Evolutionary conservation across 1,140 invertebrate genomes (phyloP), one percentile per base, ranked within the genome.

Genomic region (Drosophila truncata): DNA sequence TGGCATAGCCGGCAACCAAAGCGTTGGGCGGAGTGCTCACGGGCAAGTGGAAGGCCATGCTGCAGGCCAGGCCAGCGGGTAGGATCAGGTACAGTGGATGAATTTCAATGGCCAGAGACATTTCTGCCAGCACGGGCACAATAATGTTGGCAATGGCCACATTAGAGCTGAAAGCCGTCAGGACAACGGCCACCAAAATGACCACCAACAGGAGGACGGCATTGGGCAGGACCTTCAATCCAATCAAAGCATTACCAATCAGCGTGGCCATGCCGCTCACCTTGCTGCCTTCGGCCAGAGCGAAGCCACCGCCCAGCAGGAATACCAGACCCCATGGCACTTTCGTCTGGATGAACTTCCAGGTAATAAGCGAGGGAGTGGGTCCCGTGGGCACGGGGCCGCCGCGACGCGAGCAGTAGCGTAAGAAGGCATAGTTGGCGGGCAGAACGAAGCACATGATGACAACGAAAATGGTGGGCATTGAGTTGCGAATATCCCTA

Each of bases 1-100:
- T 95, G 3, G 95, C 96, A 29, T 96, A 96, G 2, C 96, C 96
- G 47, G 97, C 97, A 1, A 97, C 97, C 58, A 99, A 97, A 1
- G 98, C 98, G 93, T 99, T 99, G n/a, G 98, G 98, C 6, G 98
- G 97, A 0, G 96, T 96, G 60, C 94, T 93, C 2, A 97, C 96
- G 10, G 97, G 97, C 69, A 94, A 75, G 44, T 93, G 94, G 93
- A 96, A 96, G 5, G 96, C 95, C 93, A 95, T 98, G 9, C 97
- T 98, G 91, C 96, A 97, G 9, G 95, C 95, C 47, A 96, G 92
- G 0, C 97, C 95, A 0, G 97, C 95, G 1, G 98, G 98, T 64
- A 99, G 93, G 95, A 98, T 97, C 82, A 98, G 94, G 92, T 96
- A 97, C 58, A 98, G 90, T 0, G 98, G 98, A 94, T 99, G 96